These are phyloP conservation scores for Caenorhabditis sulstoni DNA, from an alignment of 2,888 invertebrate species.

Conservation along the genomic window DNA sequence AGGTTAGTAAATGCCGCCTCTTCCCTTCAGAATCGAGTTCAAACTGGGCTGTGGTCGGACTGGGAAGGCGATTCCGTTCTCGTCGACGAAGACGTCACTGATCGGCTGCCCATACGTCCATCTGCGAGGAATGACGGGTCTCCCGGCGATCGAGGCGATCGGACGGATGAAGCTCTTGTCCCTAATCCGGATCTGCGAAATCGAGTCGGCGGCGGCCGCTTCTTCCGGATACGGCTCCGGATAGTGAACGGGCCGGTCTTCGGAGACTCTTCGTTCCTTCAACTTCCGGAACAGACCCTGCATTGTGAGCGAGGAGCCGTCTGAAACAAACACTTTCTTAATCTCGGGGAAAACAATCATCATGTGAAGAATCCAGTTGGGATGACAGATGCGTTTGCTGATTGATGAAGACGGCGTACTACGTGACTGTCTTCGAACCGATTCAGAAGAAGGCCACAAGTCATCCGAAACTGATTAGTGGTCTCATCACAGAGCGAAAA, in stretches of 20 bases:
- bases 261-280: conserved; percentile 8
- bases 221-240: conserved; percentile 34
- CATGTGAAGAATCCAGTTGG: not conserved
- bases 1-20: conserved; percentile 33
- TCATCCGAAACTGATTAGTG: conserved; percentile 19
- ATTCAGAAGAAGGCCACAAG: not conserved
- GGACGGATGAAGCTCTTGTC: conserved; percentile 51
- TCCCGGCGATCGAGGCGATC: conserved; percentile 42
- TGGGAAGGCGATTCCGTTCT: conserved; percentile 52
- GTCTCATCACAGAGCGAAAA: conserved; percentile 20
- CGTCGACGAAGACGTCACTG: conserved; percentile 42
- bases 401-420: conserved; percentile 18
- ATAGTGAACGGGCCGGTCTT: too few relatives aligned
- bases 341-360: not conserved
- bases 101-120: conserved; percentile 51
- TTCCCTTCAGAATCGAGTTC: conserved; percentile 29
- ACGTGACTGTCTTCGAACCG: conserved; percentile 29
- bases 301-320: conserved; percentile 32
- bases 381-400: conserved; percentile 35
- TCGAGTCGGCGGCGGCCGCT: conserved; percentile 31
- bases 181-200: conserved; percentile 18
- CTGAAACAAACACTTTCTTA: conserved; percentile 14
- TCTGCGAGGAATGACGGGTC: conserved; percentile 54
- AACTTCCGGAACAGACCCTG: conserved; percentile 37
- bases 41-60: conserved; percentile 33